phyloP scores from a whole-genome alignment of 2,113 vertebrate species.

The Neolamprologus kungweensis region DNA sequence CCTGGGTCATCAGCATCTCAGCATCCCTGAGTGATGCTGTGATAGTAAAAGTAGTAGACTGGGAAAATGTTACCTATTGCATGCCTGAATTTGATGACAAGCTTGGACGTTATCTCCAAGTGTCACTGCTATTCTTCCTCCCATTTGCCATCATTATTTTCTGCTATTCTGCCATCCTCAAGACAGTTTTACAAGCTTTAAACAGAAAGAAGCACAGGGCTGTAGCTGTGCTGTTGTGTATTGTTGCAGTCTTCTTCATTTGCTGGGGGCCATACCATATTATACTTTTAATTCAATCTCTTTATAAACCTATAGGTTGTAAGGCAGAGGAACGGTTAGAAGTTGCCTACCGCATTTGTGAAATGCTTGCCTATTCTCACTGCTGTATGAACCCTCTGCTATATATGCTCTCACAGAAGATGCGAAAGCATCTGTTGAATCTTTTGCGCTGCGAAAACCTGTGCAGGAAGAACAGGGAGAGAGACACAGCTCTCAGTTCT shows the following conservation, averaged over 20 bases:
- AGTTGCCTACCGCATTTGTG: neutral
- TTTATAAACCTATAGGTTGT: neutral
- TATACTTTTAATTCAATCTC: no score
- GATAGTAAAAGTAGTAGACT: accelerated
- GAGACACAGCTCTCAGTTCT: neutral
- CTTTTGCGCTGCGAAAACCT: neutral
- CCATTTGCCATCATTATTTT: no score
- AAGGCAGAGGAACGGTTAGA: neutral
- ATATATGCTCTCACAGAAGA: neutral
- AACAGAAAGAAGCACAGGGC: no score
- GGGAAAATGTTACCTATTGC: no score
- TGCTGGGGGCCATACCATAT: no score
- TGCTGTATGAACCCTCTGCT: neutral
- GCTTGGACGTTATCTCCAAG: no score
- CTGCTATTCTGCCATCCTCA: accelerated
- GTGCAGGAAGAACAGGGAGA: neutral
- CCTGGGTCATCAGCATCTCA: no score
- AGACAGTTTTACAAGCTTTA: no score
- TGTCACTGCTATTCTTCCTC: no score
- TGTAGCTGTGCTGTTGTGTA: no score
- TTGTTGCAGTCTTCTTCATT: no score
- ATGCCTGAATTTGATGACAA: no score
- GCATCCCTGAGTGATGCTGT: accelerated
- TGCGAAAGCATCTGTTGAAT: slow-evolving; percentile 36
- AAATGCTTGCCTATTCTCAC: neutral